A percentile compares a stretch with the other conserved stretches of the same genome.
phyloP scores from a whole-genome alignment of 2,113 vertebrate genomes.

The Maccullochella peelii region DNA sequence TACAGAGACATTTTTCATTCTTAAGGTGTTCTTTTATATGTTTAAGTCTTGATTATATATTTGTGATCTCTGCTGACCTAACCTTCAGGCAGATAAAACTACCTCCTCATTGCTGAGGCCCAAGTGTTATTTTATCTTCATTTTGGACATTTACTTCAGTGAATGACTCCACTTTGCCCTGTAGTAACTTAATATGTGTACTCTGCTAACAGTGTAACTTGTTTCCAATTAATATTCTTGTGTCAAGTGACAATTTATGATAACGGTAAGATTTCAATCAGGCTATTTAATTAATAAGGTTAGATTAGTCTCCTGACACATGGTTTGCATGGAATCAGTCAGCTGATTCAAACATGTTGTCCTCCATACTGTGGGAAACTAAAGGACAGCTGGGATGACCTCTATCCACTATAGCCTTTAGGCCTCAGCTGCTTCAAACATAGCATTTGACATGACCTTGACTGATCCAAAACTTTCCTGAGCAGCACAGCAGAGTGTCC shows the following conservation, averaged over 20 bases:
- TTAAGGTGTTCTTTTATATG: neutral
- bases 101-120: neutral
- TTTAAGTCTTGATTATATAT: neutral
- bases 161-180: neutral
- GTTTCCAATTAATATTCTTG: neutral
- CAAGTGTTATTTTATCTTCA: neutral
- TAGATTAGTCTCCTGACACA: neutral
- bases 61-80: neutral
- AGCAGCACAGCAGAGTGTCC: neutral
- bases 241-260: neutral
- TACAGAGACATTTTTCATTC: neutral
- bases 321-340: constrained; percentile 28
- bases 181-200: neutral
- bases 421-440: constrained; percentile 26
- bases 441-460: constrained; percentile 46
- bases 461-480: neutral
- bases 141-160: neutral
- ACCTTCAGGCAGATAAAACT: neutral
- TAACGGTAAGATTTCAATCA: neutral
- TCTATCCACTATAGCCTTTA: constrained; percentile 53
- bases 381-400: constrained; percentile 74
- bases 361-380: constrained; percentile 46
- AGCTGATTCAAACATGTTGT: constrained; percentile 56
- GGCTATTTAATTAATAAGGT: neutral
- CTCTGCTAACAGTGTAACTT: neutral